Evolutionary conservation across 2,113 vertebrate species (phyloP).

Genomic region (Vulpes vulpes): DNA sequence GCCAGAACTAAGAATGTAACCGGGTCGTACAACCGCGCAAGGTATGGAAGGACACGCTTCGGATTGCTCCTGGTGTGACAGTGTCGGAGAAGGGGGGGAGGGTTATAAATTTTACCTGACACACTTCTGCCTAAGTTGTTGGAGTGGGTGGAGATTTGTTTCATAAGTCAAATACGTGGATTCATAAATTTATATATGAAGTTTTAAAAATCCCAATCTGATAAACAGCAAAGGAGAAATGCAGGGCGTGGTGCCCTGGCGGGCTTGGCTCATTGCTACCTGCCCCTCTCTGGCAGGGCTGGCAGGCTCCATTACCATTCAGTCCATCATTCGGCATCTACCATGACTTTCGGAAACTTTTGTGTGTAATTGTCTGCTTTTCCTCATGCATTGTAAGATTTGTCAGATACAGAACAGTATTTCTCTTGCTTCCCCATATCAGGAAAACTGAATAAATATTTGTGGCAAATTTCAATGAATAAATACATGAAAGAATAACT

Average conservation of each 20-base stretch:
- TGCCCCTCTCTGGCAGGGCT: not conserved
- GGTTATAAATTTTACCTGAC: not conserved
- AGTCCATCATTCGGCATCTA: not conserved
- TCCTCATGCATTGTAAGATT: not conserved
- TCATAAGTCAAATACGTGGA: not conserved
- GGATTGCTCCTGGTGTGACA: not conserved
- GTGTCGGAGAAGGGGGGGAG: not conserved
- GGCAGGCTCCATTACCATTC: not conserved
- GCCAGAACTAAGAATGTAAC: not conserved
- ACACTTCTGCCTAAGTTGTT: not conserved
- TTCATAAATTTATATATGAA: not conserved
- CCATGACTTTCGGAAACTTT: not conserved
- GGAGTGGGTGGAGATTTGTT: not conserved
- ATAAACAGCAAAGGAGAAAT: not conserved
- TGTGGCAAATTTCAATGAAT: not conserved
- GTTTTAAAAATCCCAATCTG: not conserved
- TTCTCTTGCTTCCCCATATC: not conserved
- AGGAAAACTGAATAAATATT: not conserved
- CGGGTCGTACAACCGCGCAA: not conserved
- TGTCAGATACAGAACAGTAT: not conserved
- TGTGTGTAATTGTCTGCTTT: not conserved
- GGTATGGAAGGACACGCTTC: not conserved
- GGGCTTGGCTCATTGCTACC: not conserved
- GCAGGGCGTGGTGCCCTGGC: accelerated
- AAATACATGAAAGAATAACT: not conserved